Percentiles rank a stretch among this genome's conserved stretches.
These are phyloP conservation scores for Dasypus novemcinctus DNA, from an alignment of 2,113 vertebrate species.

Conservation along the genomic window DNA sequence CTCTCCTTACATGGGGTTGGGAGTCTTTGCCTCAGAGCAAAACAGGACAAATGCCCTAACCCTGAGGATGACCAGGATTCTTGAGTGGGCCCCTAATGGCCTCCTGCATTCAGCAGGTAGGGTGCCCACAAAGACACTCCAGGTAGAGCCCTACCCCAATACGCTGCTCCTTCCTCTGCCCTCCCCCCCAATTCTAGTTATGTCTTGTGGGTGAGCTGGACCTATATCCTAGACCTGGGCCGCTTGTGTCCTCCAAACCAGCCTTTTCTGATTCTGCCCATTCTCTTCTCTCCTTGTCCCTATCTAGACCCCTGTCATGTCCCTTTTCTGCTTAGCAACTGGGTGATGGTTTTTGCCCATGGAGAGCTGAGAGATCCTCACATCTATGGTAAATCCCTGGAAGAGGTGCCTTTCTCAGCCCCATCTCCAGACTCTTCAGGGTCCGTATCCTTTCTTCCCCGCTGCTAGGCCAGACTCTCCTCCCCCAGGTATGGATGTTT, in stretches of 20 bases:
- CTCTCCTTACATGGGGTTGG: neutral
- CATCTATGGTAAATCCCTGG: neutral
- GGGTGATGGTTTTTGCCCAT: neutral
- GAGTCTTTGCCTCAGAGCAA: neutral
- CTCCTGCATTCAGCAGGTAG: neutral
- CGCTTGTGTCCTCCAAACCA: neutral
- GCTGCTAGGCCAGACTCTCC: neutral
- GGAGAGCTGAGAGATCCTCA: neutral
- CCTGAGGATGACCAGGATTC: neutral
- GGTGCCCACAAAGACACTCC: neutral
- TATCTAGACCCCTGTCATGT: neutral
- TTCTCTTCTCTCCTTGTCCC: neutral
- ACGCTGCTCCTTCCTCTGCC: neutral
- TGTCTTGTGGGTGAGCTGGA: accelerated
- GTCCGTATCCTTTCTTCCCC: neutral
- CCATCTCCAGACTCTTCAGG: neutral
- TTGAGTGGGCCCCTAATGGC: too few species aligned
- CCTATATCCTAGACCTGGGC: neutral
- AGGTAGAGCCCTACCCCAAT: too few species aligned
- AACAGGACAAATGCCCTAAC: neutral
- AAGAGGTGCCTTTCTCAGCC: neutral
- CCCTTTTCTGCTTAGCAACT: neutral
- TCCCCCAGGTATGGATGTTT: neutral
- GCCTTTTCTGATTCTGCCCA: neutral
- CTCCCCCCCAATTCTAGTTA: neutral